A percentile compares a stretch with the other conserved stretches of the same genome.
Evolutionary conservation across 2,113 vertebrate genomes (phyloP).

Genomic region (Nycticryphes semicollaris): DNA sequence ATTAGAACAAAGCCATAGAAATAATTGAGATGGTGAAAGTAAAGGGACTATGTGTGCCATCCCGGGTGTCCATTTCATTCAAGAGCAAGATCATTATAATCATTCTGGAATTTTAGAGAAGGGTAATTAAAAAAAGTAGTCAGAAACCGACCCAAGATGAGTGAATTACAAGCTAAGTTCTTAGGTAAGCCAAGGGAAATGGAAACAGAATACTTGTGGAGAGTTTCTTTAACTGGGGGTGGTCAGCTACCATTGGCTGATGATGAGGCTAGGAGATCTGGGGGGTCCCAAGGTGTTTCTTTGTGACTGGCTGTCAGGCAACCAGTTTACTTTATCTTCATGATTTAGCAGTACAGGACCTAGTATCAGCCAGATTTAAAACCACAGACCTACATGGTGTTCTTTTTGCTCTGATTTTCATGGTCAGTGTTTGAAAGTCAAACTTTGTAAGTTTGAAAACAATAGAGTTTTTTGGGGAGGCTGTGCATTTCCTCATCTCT

Average conservation of each 20-base stretch:
- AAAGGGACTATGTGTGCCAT: background rate
- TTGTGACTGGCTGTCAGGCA: background rate
- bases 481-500: rapidly evolving
- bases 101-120: background rate
- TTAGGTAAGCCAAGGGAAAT: background rate
- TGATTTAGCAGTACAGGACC: background rate
- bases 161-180: background rate
- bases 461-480: background rate
- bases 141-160: background rate
- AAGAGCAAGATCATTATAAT: background rate
- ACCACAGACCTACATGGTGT: background rate
- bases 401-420: background rate
- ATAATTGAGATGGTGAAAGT: background rate
- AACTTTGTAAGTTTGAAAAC: background rate
- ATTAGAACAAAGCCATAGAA: background rate
- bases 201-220: background rate
- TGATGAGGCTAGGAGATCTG: background rate
- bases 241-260: background rate
- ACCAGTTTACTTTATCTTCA: background rate
- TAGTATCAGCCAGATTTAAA: background rate
- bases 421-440: background rate
- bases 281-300: background rate
- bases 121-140: background rate
- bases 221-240: background rate
- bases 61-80: background rate